Evolutionary conservation across 2,888 invertebrate species (phyloP), one percentile per base, ranked within the genome.

Genomic region (Zeuzera pyrina): DNA sequence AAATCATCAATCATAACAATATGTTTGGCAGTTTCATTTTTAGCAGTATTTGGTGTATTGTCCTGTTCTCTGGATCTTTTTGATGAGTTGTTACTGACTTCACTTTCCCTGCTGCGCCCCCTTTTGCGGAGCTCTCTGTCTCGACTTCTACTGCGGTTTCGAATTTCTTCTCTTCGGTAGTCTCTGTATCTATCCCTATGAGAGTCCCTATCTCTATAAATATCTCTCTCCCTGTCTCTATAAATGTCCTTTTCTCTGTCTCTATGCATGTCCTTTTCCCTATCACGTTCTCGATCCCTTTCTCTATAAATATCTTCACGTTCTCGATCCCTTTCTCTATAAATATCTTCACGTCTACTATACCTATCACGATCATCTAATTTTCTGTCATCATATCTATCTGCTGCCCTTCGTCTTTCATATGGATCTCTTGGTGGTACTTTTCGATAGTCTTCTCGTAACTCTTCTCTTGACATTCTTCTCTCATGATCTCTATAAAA

Each of bases 1-100:
- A 98, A 72, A 61, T 97, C 96, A 58, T 96, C 94, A 47, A 97
- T 90, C 71, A 86, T 87, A 21, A 90, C 87, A 15, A 74, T 12
- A 41, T 68, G 19, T n/a, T n/a, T n/a, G n/a, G n/a, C n/a, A 19
- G 19, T 13, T 3, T 19, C 19, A 24, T 10, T 24, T 11, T 15
- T 16, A n/a, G n/a, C n/a, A n/a, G n/a, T 16, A 16, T 26, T n/a
- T 76, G 68, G 42, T 76, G 79, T 8, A n/a, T n/a, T n/a, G n/a
- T n/a, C n/a, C 51, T 52, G 70, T 56, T 73, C 61, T 48, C 72
- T 39, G 40, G 30, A 55, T 70, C 66, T 37, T 57, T 78, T 56
- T 3, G 57, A 38, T 22, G 40, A 44, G 34, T 39, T 36, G 32
- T 45, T 50, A 38, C 55, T 58, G 15, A 40, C 22, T 30, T 68